Percentiles rank a stretch among this genome's conserved stretches.
Evolutionary conservation across 2,888 invertebrate species (phyloP).

Genomic region (Pristionchus arcanus): DNA sequence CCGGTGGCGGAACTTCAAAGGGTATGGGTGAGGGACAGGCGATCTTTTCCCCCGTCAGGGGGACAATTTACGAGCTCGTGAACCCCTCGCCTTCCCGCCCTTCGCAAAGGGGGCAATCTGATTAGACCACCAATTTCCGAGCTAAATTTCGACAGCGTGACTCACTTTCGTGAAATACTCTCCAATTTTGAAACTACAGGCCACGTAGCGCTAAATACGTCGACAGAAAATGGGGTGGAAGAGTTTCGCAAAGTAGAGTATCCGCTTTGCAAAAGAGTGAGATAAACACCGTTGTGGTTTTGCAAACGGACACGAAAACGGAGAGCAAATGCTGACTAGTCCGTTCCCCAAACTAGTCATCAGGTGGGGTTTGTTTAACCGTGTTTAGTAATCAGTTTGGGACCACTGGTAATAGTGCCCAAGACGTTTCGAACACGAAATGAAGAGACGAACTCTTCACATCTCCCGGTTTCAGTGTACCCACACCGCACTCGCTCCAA

Average conservation of each 20-base stretch:
- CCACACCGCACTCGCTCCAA: background rate
- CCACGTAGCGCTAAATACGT: background rate
- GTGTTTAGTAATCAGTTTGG: conserved; percentile 32
- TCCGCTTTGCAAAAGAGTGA: background rate
- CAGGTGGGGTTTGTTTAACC: background rate
- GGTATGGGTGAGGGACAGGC: background rate
- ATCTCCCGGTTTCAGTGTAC: background rate
- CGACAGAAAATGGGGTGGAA: background rate
- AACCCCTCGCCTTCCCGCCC: background rate
- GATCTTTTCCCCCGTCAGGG: background rate
- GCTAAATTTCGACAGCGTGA: background rate
- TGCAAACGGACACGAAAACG: conserved; percentile 3
- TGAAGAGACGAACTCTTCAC: background rate
- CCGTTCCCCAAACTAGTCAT: conserved; percentile 31
- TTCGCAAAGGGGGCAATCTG: background rate
- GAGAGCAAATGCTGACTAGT: background rate
- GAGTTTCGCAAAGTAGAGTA: conserved; percentile 11
- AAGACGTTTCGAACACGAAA: background rate
- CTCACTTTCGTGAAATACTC: background rate
- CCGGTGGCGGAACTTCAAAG: background rate
- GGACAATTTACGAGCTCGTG: background rate
- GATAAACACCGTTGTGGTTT: background rate
- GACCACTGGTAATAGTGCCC: background rate
- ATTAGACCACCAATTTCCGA: background rate
- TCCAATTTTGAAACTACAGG: background rate